phyloP scores from a whole-genome alignment of 2,113 vertebrate genomes.

The Ardeotis arabs region DNA sequence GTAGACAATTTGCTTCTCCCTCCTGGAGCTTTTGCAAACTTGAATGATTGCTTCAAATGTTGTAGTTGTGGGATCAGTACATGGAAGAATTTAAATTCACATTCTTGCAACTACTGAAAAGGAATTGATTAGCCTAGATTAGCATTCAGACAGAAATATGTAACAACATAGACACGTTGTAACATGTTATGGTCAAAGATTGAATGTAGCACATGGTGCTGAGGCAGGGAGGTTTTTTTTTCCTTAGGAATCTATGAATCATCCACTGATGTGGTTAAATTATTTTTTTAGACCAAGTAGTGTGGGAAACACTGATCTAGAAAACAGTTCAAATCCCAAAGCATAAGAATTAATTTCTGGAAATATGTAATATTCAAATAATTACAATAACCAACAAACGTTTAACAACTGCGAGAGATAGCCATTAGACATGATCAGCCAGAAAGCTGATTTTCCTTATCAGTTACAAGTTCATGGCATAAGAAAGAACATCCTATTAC shows the following conservation, averaged over 20 bases:
- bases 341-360: not conserved
- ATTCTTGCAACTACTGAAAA: not conserved
- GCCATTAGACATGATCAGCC: not conserved
- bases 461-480: not conserved
- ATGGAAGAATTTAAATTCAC: not conserved
- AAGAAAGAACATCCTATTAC: not conserved
- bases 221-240: accelerated
- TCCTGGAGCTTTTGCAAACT: not conserved
- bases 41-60: not conserved
- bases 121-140: not conserved
- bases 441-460: not conserved
- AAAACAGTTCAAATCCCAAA: not conserved
- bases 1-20: not conserved
- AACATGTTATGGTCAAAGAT: not conserved
- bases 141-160: not conserved
- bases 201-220: not conserved
- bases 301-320: not conserved
- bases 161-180: not conserved
- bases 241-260: not conserved
- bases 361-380: not conserved
- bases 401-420: not conserved
- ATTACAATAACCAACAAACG: not conserved
- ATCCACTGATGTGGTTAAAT: not conserved
- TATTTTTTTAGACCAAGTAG: not conserved
- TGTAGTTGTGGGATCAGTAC: not conserved